Conservation (phyloP, 2,797 vertebrate species). For the Pseudopleuronectes americanus region DNA sequence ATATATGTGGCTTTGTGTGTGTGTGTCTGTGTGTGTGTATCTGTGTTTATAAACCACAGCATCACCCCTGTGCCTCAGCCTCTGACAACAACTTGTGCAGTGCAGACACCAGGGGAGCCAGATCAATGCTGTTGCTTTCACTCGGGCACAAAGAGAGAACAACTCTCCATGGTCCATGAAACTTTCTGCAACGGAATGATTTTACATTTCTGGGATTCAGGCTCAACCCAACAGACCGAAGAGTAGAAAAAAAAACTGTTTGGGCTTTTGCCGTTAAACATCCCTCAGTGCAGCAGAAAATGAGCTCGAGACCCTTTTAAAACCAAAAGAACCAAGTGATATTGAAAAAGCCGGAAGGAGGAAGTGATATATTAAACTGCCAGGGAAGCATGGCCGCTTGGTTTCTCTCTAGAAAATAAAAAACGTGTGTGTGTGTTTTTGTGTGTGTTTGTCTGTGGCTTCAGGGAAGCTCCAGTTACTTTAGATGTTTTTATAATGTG, state of each 20-base stretch:
- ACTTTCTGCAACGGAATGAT: conserved; percentile 50
- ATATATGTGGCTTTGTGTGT: background rate
- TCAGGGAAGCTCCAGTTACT: conserved; percentile 31
- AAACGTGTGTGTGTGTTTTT: conserved; percentile 16
- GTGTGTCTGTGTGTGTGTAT: background rate
- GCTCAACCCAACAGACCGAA: conserved; percentile 22
- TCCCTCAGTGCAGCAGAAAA: conserved; percentile 50
- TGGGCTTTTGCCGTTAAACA: conserved; percentile 43
- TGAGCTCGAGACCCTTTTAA: conserved; percentile 48
- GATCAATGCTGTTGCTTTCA: conserved; percentile 55
- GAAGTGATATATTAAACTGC: conserved; percentile 59
- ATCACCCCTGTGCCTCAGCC: conserved; percentile 3
- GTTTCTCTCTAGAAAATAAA: conserved; percentile 15
- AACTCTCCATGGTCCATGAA: conserved; percentile 45
- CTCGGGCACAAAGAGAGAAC: conserved; percentile 50
- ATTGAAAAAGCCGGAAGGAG: conserved; percentile 60
- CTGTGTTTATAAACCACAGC: conserved; percentile 25
- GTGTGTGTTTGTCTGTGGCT: conserved; percentile 31
- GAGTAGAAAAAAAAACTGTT: conserved; percentile 10
- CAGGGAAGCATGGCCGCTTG: conserved; percentile 38
- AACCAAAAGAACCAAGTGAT: conserved; percentile 54
- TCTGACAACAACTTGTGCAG: conserved; percentile 17
- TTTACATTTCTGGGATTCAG: conserved; percentile 50
- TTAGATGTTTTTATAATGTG: conserved; percentile 40
- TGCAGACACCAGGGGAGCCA: too few relatives aligned